Percentiles rank a stretch among this genome's conserved stretches.
Evolutionary conservation across 1,140 invertebrate species (phyloP).

Genomic region (Megathymus violae): DNA sequence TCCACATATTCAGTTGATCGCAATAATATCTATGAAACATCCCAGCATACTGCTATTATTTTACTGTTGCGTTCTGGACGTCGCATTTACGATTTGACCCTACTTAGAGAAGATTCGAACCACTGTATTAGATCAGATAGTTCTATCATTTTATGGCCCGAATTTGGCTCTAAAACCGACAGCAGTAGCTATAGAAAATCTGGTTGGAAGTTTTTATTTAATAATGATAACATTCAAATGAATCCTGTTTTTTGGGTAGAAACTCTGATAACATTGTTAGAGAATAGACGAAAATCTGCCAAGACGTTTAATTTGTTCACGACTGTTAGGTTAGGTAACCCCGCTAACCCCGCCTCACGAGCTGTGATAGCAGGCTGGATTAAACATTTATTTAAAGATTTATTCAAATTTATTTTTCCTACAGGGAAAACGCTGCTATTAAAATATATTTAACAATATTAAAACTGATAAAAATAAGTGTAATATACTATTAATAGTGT

Average conservation of each 20-base stretch:
- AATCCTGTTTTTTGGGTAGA: constrained; percentile 34
- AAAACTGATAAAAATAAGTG: too few relatives aligned
- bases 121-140: constrained; percentile 13
- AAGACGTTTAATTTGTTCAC: constrained; percentile 2
- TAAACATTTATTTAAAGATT: constrained; percentile 2
- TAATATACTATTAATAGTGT: too few relatives aligned
- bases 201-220: constrained; percentile 33
- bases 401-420: too few relatives aligned
- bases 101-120: constrained; percentile 20
- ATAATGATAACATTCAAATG: constrained; percentile 26
- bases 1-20: constrained; percentile 11
- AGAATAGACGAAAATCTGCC: neutral
- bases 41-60: constrained; percentile 30
- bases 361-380: constrained; percentile 2
- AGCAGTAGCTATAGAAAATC: constrained; percentile 34
- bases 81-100: constrained; percentile 35
- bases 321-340: neutral
- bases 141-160: constrained; percentile 34
- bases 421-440: too few relatives aligned
- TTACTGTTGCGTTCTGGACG: constrained; percentile 36
- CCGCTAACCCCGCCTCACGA: neutral
- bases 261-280: neutral
- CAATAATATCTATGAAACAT: constrained; percentile 29
- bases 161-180: constrained; percentile 37
- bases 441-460: too few relatives aligned